Evolutionary conservation across 2,797 vertebrate genomes (phyloP).

Genomic region (Holocentrus rufus): DNA sequence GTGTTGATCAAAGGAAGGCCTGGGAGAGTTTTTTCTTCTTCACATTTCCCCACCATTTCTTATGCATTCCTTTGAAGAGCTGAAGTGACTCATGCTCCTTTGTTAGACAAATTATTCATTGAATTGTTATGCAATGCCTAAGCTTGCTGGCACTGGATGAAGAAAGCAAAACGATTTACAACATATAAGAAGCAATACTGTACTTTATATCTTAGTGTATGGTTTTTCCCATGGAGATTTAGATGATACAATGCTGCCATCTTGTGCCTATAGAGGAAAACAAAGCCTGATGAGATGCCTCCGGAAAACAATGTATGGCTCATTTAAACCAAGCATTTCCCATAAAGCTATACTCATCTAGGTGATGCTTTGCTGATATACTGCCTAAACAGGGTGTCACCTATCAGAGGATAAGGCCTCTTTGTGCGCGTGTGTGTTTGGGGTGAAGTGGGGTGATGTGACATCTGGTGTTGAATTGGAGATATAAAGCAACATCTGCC

Average conservation of each 20-base stretch:
- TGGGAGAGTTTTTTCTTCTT: constrained; percentile 33
- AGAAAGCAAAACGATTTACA: constrained; percentile 4
- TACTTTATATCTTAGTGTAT: background rate
- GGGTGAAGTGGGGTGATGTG: no score
- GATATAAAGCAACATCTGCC: no score
- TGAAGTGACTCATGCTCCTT: constrained; percentile 65
- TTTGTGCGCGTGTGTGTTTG: no score
- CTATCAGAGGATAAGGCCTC: background rate
- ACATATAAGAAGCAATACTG: background rate
- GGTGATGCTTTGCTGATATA: background rate
- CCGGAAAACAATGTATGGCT: background rate
- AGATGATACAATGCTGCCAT: constrained; percentile 63
- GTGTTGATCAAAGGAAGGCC: constrained; percentile 68
- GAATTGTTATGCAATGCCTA: constrained; percentile 48
- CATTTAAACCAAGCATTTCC: background rate
- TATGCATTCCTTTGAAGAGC: constrained; percentile 67
- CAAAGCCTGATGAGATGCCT: background rate
- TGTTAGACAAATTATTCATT: constrained; percentile 61
- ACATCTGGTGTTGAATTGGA: no score
- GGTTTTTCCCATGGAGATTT: fast-evolving
- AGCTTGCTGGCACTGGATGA: constrained; percentile 38
- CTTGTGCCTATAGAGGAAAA: constrained; percentile 45
- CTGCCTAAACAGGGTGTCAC: no score
- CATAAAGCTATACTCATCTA: background rate
- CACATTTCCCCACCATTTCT: constrained; percentile 48